These are phyloP conservation scores for Dendrophyllia cribrosa DNA, from an alignment of 64 coral and sea anemone species.

Conservation along the genomic window DNA sequence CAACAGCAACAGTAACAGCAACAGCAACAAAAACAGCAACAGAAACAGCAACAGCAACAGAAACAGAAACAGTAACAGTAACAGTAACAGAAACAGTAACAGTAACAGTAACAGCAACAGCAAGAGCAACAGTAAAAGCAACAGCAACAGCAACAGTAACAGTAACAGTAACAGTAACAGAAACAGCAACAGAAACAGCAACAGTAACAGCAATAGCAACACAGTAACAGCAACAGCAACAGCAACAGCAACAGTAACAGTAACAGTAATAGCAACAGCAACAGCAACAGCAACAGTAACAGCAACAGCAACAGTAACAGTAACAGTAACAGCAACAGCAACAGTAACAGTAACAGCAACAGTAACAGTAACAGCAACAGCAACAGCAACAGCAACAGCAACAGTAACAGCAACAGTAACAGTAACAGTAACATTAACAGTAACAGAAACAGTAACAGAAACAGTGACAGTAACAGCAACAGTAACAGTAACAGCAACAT, in stretches of 20 bases:
- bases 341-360: conserved; percentile 22
- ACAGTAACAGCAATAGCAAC: too few relatives aligned
- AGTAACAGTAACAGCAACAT: too few relatives aligned
- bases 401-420: conserved; percentile 18
- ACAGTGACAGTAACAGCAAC: conserved; percentile 6
- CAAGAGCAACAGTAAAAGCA: neutral
- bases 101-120: neutral
- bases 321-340: neutral
- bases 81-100: neutral
- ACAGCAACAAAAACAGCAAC: too few relatives aligned
- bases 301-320: conserved; percentile 13
- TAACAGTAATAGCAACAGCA: neutral
- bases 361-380: neutral
- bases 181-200: too few relatives aligned
- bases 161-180: conserved; percentile 6
- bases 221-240: conserved; percentile 5
- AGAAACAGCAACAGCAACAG: too few relatives aligned
- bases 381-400: conserved; percentile 6
- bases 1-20: neutral
- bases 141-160: neutral
- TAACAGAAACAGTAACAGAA: neutral
- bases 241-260: neutral
- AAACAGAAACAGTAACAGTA: neutral
- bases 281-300: conserved; percentile 1
- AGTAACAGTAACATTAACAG: too few relatives aligned